Base-by-base conservation (phyloP, 2,797 vertebrate genomes). In the Cirrhinus mrigala region DNA sequence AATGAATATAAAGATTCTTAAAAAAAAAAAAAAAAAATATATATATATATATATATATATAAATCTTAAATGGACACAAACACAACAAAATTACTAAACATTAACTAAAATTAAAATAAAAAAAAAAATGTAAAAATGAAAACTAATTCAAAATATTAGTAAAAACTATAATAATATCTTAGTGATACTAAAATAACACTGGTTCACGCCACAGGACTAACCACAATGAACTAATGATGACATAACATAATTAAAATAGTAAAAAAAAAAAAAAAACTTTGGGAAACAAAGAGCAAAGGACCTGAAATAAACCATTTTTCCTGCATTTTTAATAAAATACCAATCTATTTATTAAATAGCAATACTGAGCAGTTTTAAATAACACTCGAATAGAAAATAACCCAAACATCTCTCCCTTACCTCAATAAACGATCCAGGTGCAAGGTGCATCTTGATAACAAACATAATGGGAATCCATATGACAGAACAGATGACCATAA, bases 391-490 rank as follows among this genome's bases (percentile, higher is more conserved):
- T n/a, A 58, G 22, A 58, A 60, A 60, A 60, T 4, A 24, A 12
- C 3, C 22, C 18, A 48, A 69, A 81, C 22, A 62, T 6, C 5
- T 76, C 9, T 58, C 89, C 22, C 85, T 94, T 96, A 99, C 98
- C 98, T 99, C 97, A 0, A 92, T 95, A 79, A 99, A 93, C 90
- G 93, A 94, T 82, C 98, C 98, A 0, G 98, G 98, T 6, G 98
- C 98, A 85, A 99, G 94, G 54, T 98, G 87, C 98, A 99, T 99
- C 95, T 99, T 99, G 90, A 99, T 97, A 92, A 95, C 90, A 69
- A 99, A 99, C 98, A 99, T 99, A 86, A 99, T 95, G 3, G 98
- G 98, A 92, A 99, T 99, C 98, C 98, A 99, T 91, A 99, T 98
- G 88, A 99, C 98, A 0, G 98, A 99, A 91, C 97, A 98, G 93